Evolutionary conservation across 2,797 vertebrate species (phyloP).

Genomic region (Alcedo atthis): DNA sequence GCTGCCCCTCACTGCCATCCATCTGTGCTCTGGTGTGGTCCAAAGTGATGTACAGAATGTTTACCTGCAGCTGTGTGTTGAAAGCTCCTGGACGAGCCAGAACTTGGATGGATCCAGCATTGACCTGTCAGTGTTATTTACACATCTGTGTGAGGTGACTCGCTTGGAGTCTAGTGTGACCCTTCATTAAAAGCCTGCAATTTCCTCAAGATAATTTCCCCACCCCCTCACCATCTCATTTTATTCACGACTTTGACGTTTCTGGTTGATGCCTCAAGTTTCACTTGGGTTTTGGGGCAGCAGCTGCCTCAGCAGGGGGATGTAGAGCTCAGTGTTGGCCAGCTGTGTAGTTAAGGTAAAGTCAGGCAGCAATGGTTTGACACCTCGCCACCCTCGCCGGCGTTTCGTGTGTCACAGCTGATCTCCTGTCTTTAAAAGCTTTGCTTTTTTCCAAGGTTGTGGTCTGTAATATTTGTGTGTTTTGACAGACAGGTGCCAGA

Average conservation of each 20-base stretch:
- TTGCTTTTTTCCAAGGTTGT: not conserved
- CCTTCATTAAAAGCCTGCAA: not conserved
- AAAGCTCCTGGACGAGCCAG: not conserved
- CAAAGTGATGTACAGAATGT: not conserved
- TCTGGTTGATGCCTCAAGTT: not conserved
- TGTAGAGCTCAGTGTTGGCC: not conserved
- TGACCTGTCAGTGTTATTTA: not conserved
- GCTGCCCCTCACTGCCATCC: rapidly evolving
- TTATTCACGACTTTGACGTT: not conserved
- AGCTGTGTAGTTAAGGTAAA: not conserved
- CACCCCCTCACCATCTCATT: not conserved
- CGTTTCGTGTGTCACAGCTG: not conserved
- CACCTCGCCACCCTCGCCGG: not conserved
- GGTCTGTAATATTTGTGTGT: not conserved
- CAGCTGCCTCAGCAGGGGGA: not conserved
- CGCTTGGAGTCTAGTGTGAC: not conserved
- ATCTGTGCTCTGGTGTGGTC: not conserved
- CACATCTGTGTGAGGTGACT: not conserved
- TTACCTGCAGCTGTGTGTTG: not conserved
- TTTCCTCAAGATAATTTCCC: not conserved
- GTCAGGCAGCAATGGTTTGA: not conserved
- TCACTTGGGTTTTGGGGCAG: not conserved
- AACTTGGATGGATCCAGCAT: not conserved
- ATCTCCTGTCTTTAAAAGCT: not conserved
- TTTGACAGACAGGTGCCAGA: not conserved